Evolutionary conservation across 1,140 invertebrate species (phyloP), one percentile per base, ranked within the genome.

Genomic region (Lordiphosa clarofinis): DNA sequence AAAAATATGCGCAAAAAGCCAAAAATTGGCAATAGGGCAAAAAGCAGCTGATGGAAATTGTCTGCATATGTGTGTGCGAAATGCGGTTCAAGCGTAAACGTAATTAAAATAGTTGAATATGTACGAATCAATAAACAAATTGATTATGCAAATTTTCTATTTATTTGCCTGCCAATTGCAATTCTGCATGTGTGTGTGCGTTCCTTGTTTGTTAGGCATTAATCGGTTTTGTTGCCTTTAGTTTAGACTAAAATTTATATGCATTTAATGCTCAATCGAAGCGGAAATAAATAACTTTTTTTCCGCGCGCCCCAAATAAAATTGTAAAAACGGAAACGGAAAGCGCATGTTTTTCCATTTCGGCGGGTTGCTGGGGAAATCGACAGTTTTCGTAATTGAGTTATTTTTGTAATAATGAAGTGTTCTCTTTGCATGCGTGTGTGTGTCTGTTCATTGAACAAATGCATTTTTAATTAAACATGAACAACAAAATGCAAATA

Each of bases 71-170:
- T 53, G 7, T 43, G 21, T 43, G 42, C 24, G n/a, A 57, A 70
- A 70, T 60, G 59, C 56, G 15, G 49, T 31, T 48, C 35, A 49
- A 39, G 35, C 69, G 59, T 60, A 70, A 79, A 70, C 65, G 70
- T 81, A 79, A 79, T 79, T 79, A 79, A 79, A 79, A 79, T 71
- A 71, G 67, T 67, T 76, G 56, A 81, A 69, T 75, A 73, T 28
- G 24, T 72, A 68, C 76, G 76, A 82, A 81, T 81, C 75, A 81
- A 82, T 72, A 81, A 81, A 75, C 75, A 81, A 82, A 81, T 81
- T 82, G 71, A 82, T 81, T 81, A 81, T 81, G 76, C 76, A 81
- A 81, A 81, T 75, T 75, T 76, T 75, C 76, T 62, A 61, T 81
- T 81, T 74, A 79, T 81, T 81, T 81, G 75, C 75, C 66, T 79